Base-by-base conservation (phyloP, 2,888 invertebrate species). In the Acrobasis consociella region DNA sequence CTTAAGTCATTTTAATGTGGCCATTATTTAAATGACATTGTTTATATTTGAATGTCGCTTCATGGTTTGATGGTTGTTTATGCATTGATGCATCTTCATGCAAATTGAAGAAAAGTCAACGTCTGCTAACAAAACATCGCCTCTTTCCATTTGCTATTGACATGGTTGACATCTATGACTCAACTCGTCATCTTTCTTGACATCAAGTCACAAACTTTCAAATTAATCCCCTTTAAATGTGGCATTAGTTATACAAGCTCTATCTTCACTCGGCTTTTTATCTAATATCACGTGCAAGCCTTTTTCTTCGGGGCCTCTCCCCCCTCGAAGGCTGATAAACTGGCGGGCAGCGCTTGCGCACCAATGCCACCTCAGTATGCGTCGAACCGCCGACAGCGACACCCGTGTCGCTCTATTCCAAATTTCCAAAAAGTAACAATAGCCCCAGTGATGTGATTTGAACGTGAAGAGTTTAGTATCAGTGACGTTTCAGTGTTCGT, bases 281-380 rank as follows among this genome's bases (percentile, higher is more conserved):
- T 89, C 89, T 84, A 67, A 72, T 80, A 86, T 91, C 89, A 90
- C 85, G 88, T 87, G 89, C 80, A 72, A 77, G 82, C 81, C 87
- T 89, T 90, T 90, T 87, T 86, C 85, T 83, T 78, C 76, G 78
- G 83, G 83, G 80, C 80, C 80, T 81, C 78, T 78, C 76, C 78
- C 84, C 86, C 86, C 77, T 74, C 77, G 80, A 86, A 89, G 85
- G 84, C 89, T 91, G 91, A 91, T 91, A 91, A 91, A 83, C 82
- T 79, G 75, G 78, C 71, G 75, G 79, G 37, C 83, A 76, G 83
- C 91, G 90, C 89, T 73, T 72, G 90, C 91, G 91, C 91, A 88
- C 69, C 78, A 73, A 71, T 72, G 78, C 79, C 76, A 78, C 83
- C 85, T 85, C 86, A 91, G 91, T 91, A 83, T 80, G 79, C 80